phyloP scores from a whole-genome alignment of 2,113 vertebrate genomes.

The Taurulus bubalis region DNA sequence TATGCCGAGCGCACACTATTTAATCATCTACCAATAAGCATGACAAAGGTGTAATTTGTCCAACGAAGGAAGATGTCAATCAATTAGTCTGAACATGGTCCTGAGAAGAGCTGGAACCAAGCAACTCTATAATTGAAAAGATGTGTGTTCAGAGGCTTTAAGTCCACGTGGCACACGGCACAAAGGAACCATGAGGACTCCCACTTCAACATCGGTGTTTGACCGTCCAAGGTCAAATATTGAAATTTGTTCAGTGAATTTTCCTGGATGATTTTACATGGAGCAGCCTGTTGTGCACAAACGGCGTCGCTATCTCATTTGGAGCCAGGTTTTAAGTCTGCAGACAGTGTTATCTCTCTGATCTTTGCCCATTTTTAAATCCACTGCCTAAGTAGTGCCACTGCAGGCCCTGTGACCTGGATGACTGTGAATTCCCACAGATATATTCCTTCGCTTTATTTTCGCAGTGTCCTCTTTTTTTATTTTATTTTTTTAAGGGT shows the following conservation, averaged over 20 bases:
- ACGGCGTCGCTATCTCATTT: not conserved
- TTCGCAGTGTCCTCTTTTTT: not conserved
- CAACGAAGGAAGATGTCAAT: not conserved
- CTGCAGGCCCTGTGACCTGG: slow-evolving; percentile 11
- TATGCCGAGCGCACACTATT: not conserved
- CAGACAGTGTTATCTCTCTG: slow-evolving; percentile 7
- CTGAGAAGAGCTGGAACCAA: not conserved
- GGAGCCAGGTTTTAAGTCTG: not conserved
- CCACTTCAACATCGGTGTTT: not conserved
- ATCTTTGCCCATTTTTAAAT: slow-evolving; percentile 43
- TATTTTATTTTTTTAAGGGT: slow-evolving; percentile 29
- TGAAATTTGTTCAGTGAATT: not conserved
- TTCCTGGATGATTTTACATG: not conserved
- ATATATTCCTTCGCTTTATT: slow-evolving; percentile 5
- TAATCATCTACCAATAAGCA: not conserved
- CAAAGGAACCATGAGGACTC: not conserved
- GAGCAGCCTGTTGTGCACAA: not conserved
- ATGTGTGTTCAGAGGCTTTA: not conserved
- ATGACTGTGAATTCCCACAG: slow-evolving; percentile 1
- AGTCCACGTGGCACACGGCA: not conserved
- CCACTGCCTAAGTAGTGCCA: not conserved
- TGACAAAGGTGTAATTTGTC: not conserved
- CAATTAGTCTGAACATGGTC: not conserved
- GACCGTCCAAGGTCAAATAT: not conserved
- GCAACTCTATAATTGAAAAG: not conserved